Percentiles rank a stretch among this genome's conserved stretches.
Conservation (phyloP, 2,113 vertebrate genomes). For the Willisornis vidua region DNA sequence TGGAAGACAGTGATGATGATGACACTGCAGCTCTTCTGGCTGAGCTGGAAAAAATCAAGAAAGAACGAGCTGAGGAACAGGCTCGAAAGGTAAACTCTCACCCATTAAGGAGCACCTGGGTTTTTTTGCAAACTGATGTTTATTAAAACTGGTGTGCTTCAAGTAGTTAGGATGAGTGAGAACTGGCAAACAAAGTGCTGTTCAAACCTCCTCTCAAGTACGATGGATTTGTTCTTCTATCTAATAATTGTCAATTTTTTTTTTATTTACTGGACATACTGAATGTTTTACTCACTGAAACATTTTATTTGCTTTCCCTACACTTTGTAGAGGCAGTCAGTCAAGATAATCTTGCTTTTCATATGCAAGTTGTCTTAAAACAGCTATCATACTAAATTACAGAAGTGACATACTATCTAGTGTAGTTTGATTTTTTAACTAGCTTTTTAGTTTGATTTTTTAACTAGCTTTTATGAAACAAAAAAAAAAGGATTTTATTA, state of each 20-base stretch:
- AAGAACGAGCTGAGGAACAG: slow-evolving; percentile 95
- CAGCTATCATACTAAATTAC: neutral
- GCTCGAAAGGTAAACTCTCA: slow-evolving; percentile 86
- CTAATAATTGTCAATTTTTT: neutral
- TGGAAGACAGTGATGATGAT: slow-evolving; percentile 93
- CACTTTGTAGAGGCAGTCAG: neutral
- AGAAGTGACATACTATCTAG: neutral
- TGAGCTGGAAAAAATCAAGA: slow-evolving; percentile 97
- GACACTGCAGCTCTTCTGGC: slow-evolving; percentile 95
- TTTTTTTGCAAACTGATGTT: neutral
- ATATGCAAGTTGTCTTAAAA: neutral
- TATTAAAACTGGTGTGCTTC: neutral
- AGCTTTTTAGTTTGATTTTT: neutral
- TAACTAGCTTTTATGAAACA: neutral
- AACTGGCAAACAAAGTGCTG: neutral
- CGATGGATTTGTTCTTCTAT: neutral
- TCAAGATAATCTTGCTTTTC: neutral
- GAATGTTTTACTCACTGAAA: neutral
- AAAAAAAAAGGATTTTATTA: neutral
- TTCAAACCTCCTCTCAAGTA: neutral
- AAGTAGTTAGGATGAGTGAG: neutral
- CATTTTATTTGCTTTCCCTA: neutral
- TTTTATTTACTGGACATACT: neutral
- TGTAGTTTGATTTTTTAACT: neutral
- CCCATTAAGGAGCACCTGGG: neutral